Conservation (phyloP, 2,888 invertebrate species). For the Endotricha flammealis region DNA sequence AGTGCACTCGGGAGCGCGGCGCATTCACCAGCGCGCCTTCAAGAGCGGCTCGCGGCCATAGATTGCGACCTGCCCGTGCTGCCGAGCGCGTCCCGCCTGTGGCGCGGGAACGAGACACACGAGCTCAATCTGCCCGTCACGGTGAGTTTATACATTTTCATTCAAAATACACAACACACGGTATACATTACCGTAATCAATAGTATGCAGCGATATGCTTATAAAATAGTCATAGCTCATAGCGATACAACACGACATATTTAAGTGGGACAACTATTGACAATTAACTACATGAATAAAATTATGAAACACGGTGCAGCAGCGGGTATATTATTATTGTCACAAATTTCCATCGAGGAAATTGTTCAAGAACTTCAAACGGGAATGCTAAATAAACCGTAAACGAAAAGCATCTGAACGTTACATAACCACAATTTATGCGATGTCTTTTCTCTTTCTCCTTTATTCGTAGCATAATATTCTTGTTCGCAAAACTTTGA, state of each 20-base stretch:
- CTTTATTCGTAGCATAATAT: conserved; percentile 28
- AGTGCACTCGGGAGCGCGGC: conserved; percentile 43
- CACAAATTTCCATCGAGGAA: neutral
- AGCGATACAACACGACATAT: too few species aligned
- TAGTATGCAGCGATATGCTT: too few species aligned
- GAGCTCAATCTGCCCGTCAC: conserved; percentile 82
- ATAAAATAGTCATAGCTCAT: too few species aligned
- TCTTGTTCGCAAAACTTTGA: conserved; percentile 19
- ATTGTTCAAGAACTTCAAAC: neutral
- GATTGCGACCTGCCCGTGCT: conserved; percentile 82
- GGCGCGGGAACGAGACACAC: conserved; percentile 85
- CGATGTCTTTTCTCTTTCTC: conserved; percentile 34
- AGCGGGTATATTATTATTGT: neutral
- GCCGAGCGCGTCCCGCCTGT: conserved; percentile 81
- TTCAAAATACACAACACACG: too few species aligned
- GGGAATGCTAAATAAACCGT: conserved; percentile 7
- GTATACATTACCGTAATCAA: too few species aligned
- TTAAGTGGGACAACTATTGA: too few species aligned
- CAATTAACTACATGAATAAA: too few species aligned
- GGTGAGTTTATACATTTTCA: conserved; percentile 70
- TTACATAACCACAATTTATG: conserved; percentile 27
- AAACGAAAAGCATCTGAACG: conserved; percentile 1
- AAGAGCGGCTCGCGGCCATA: conserved; percentile 81
- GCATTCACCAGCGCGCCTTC: conserved; percentile 71
- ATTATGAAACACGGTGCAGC: too few species aligned